These are phyloP conservation scores for Polymixis flavicincta DNA, from an alignment of 2,888 invertebrate species.

Conservation along the genomic window DNA sequence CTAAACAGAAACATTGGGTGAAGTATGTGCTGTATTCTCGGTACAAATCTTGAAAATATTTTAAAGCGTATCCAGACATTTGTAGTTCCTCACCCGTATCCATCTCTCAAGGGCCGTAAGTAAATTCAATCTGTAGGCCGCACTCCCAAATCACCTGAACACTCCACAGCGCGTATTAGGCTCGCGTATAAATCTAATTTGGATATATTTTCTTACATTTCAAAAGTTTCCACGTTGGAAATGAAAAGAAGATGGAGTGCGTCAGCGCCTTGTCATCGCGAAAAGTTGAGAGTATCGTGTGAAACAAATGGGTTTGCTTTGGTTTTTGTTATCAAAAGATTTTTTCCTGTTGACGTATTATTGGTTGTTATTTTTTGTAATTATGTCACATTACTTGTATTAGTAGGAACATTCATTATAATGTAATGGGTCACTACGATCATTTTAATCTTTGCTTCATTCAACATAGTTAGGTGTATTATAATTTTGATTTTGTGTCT, in stretches of 20 bases:
- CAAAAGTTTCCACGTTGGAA: constrained; percentile 74
- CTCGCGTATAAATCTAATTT: constrained; percentile 86
- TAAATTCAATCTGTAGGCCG: constrained; percentile 88
- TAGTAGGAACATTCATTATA: neutral
- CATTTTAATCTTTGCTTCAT: neutral
- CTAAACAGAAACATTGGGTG: neutral
- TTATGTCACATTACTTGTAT: neutral
- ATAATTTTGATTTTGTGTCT: neutral
- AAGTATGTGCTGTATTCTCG: neutral
- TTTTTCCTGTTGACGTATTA: neutral
- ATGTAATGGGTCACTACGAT: neutral
- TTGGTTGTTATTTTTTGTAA: neutral
- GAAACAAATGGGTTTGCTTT: constrained; percentile 47
- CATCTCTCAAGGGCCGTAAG: constrained; percentile 81
- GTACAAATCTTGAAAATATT: neutral
- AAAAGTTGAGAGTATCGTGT: constrained; percentile 46
- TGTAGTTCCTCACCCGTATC: constrained; percentile 66
- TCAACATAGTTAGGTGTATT: neutral
- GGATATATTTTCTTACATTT: constrained; percentile 83
- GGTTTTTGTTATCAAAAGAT: constrained; percentile 17
- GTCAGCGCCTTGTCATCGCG: constrained; percentile 43
- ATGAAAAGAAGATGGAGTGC: constrained; percentile 56
- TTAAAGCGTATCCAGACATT: constrained; percentile 52
- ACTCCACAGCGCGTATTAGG: constrained; percentile 83
- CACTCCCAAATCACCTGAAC: constrained; percentile 89